These are phyloP conservation scores for Atractosteus spatula DNA, from an alignment of 2,113 vertebrate species.

Conservation along the genomic window DNA sequence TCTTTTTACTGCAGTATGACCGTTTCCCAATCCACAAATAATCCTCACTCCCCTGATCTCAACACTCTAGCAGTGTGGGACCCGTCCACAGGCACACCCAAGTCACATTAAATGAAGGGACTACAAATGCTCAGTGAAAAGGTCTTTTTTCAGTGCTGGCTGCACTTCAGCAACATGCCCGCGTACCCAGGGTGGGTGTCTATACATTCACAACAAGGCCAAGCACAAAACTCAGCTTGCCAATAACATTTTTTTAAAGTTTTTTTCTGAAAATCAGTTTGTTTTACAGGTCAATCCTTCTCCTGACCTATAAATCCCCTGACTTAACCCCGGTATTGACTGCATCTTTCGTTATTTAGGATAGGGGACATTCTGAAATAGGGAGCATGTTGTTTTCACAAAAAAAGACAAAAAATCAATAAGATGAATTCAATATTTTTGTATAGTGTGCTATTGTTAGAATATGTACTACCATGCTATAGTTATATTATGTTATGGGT, in stretches of 20 bases:
- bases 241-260: neutral
- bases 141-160: too few species aligned
- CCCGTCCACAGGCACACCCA: too few species aligned
- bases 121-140: too few species aligned
- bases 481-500: neutral
- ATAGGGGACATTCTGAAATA: neutral
- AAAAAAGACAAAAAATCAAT: slow-evolving; percentile 12
- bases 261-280: slow-evolving; percentile 3
- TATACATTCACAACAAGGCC: neutral
- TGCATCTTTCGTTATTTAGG: neutral
- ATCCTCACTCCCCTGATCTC: too few species aligned
- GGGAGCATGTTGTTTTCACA: neutral
- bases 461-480: slow-evolving; percentile 8
- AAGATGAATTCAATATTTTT: slow-evolving; percentile 1
- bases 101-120: too few species aligned
- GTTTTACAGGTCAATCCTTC: neutral
- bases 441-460: neutral
- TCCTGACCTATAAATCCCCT: neutral
- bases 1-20: too few species aligned
- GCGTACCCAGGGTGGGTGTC: too few species aligned
- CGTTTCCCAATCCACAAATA: too few species aligned
- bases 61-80: too few species aligned
- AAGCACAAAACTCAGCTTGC: neutral
- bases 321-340: neutral
- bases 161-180: too few species aligned